Evolutionary conservation across 2,797 vertebrate species (phyloP).

Genomic region (Helarctos malayanus): DNA sequence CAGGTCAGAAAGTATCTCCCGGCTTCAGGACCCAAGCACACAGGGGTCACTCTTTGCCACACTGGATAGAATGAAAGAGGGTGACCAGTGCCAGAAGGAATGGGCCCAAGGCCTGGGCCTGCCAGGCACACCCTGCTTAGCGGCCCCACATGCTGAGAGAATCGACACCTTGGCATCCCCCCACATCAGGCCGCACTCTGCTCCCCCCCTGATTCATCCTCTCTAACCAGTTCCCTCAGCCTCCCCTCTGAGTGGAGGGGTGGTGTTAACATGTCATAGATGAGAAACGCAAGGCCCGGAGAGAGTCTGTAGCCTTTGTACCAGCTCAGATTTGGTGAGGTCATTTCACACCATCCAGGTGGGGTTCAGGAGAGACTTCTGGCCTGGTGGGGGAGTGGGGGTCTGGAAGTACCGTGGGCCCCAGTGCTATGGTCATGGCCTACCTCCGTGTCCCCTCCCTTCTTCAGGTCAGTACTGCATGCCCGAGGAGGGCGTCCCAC

Average conservation of each 20-base stretch:
- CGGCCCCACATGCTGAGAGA: fast-evolving
- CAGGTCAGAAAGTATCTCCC: not conserved
- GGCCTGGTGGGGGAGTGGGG: too few relatives aligned
- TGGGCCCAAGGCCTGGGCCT: not conserved
- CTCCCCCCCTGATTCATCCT: not conserved
- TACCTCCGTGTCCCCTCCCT: not conserved
- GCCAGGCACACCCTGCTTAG: not conserved
- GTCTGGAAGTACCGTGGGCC: fast-evolving
- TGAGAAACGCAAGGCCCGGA: not conserved
- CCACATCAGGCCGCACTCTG: not conserved
- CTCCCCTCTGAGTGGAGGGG: not conserved
- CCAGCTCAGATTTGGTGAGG: fast-evolving
- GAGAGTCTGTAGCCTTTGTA: not conserved
- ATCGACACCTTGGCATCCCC: not conserved
- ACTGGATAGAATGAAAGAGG: not conserved
- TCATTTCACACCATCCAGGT: not conserved
- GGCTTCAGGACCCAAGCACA: not conserved
- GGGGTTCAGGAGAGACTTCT: not conserved
- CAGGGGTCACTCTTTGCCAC: not conserved
- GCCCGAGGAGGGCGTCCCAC: conserved; percentile 97
- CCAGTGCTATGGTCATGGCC: not conserved
- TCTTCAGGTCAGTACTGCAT: conserved; percentile 97
- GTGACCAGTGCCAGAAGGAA: too few relatives aligned
- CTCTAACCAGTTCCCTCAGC: not conserved
- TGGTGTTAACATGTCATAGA: not conserved